phyloP scores from a whole-genome alignment of 2,113 vertebrate genomes.

The Pogona vitticeps region DNA sequence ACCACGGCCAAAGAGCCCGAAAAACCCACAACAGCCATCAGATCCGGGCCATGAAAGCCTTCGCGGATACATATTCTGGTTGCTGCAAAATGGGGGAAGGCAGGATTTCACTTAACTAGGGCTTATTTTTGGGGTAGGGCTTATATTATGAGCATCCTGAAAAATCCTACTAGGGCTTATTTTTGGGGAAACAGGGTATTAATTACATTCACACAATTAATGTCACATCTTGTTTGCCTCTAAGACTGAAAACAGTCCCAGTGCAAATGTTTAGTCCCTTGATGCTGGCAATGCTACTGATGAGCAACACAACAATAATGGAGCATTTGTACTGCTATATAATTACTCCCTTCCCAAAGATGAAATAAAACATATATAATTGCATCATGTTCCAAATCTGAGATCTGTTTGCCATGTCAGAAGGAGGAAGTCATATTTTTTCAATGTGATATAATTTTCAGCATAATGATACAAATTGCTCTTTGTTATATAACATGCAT shows the following conservation, averaged over 20 bases:
- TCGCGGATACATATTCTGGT: too few species aligned
- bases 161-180: too few species aligned
- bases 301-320: background rate
- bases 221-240: background rate
- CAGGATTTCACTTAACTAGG: too few species aligned
- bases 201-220: background rate
- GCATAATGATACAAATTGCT: background rate
- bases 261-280: background rate
- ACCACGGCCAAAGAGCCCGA: too few species aligned
- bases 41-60: too few species aligned
- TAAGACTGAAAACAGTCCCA: background rate
- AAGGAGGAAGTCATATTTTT: background rate
- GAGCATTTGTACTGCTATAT: background rate
- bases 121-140: too few species aligned
- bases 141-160: too few species aligned
- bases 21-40: too few species aligned
- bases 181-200: too few species aligned
- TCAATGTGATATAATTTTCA: slow-evolving; percentile 7
- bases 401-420: slow-evolving; percentile 18
- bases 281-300: background rate
- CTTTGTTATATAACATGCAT: slow-evolving; percentile 31
- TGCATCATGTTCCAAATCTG: slow-evolving; percentile 1
- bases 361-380: background rate
- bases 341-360: background rate
- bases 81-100: too few species aligned